Conservation (phyloP, 2,797 vertebrate species). For the Myotis vivesi region DNA sequence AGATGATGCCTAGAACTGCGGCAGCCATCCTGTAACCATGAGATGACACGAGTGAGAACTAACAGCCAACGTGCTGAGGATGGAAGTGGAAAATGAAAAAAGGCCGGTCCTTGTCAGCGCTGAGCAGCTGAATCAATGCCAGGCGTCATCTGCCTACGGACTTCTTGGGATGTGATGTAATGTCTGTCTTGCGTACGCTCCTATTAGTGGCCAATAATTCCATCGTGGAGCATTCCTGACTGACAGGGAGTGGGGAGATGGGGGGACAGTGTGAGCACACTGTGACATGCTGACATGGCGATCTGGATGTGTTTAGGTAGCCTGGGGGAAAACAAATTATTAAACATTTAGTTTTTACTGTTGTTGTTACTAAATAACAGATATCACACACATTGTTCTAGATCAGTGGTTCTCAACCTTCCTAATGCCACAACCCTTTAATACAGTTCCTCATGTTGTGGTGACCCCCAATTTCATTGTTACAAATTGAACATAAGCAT, state of each 20-base stretch:
- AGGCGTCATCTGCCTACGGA: background rate
- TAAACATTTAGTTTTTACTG: background rate
- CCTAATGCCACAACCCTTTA: too few species aligned
- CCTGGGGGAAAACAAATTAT: background rate
- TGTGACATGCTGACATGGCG: accelerated
- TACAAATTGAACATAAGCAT: too few species aligned
- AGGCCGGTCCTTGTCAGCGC: background rate
- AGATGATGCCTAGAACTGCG: background rate
- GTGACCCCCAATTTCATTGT: too few species aligned
- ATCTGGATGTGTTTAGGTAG: background rate
- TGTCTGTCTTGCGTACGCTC: background rate
- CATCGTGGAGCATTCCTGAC: background rate
- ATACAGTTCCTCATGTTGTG: too few species aligned
- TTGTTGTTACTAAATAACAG: background rate
- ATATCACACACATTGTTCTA: background rate
- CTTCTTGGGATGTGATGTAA: background rate
- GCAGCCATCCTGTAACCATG: background rate
- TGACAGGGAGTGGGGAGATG: background rate
- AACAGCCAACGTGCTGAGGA: background rate
- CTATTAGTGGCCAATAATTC: background rate
- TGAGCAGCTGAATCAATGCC: background rate
- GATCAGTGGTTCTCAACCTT: too few species aligned
- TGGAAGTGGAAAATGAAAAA: background rate
- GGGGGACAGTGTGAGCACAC: background rate
- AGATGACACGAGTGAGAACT: background rate